Evolutionary conservation across 2,797 vertebrate species (phyloP).

Genomic region (Mormyrus proboscirostris): DNA sequence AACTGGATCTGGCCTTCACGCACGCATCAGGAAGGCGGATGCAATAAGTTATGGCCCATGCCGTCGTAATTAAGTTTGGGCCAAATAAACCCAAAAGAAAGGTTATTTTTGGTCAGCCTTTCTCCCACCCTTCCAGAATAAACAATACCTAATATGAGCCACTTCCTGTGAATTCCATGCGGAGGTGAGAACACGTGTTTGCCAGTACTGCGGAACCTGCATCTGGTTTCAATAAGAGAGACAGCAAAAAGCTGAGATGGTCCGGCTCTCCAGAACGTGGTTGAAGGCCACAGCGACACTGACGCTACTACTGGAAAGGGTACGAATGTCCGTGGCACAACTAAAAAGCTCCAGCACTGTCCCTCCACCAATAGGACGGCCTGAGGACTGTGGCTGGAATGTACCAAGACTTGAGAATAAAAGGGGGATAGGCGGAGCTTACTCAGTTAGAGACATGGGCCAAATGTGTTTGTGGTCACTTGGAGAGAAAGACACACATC

Average conservation of each 20-base stretch:
- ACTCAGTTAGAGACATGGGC: neutral
- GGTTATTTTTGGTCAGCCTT: neutral
- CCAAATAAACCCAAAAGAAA: neutral
- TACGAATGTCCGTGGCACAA: neutral
- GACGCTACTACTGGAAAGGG: neutral
- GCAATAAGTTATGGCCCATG: neutral
- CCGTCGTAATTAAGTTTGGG: neutral
- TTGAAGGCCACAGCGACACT: neutral
- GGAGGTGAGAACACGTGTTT: slow-evolving; percentile 12
- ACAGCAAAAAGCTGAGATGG: neutral
- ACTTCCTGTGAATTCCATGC: slow-evolving; percentile 13
- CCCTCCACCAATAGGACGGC: neutral
- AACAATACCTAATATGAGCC: slow-evolving; percentile 19
- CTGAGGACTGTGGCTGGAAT: neutral
- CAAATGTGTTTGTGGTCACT: neutral
- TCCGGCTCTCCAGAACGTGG: neutral
- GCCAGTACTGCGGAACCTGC: neutral
- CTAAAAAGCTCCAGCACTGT: neutral
- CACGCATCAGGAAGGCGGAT: neutral
- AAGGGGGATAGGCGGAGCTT: neutral
- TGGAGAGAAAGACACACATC: neutral
- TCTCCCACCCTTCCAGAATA: neutral
- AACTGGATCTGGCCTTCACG: neutral
- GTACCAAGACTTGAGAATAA: neutral
- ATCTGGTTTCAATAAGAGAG: slow-evolving; percentile 18